phyloP scores from a whole-genome alignment of 2,888 invertebrate genomes.

The Campaea margaritaria region DNA sequence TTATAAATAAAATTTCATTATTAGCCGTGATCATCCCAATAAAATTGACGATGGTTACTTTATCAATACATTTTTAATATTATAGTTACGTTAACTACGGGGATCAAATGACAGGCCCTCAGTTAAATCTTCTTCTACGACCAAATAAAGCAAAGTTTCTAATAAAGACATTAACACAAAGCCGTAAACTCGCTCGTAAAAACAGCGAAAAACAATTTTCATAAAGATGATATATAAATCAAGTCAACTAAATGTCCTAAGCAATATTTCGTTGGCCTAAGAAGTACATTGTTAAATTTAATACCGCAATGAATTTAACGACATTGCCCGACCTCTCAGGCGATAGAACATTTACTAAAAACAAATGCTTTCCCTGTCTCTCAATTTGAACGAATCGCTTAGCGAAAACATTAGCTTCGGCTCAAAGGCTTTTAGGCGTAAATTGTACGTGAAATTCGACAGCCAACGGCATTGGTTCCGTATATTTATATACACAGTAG shows the following conservation, averaged over 20 bases:
- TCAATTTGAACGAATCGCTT: conserved; percentile 71
- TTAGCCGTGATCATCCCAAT: no score
- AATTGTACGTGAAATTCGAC: conserved; percentile 82
- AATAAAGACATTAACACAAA: conserved; percentile 30
- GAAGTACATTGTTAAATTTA: conserved; percentile 44
- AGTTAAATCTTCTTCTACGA: background rate
- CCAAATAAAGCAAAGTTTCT: conserved; percentile 24
- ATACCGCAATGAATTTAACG: conserved; percentile 55
- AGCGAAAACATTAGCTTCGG: conserved; percentile 79
- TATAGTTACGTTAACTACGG: no score
- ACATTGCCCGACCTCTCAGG: conserved; percentile 49
- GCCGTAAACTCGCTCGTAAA: conserved; percentile 29
- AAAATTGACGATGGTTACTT: no score
- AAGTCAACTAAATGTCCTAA: conserved; percentile 34
- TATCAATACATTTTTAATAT: no score
- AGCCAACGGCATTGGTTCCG: conserved; percentile 60
- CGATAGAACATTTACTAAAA: conserved; percentile 54
- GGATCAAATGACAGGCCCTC: no score
- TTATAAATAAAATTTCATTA: no score
- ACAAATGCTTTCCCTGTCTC: conserved; percentile 46
- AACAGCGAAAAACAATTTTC: conserved; percentile 33
- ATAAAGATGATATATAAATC: conserved; percentile 37
- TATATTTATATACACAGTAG: conserved; percentile 20
- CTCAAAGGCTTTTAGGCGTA: conserved; percentile 78
- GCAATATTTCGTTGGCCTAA: conserved; percentile 32